Conservation (phyloP, 2,888 invertebrate species). For the Acanthoscelides obtectus region DNA sequence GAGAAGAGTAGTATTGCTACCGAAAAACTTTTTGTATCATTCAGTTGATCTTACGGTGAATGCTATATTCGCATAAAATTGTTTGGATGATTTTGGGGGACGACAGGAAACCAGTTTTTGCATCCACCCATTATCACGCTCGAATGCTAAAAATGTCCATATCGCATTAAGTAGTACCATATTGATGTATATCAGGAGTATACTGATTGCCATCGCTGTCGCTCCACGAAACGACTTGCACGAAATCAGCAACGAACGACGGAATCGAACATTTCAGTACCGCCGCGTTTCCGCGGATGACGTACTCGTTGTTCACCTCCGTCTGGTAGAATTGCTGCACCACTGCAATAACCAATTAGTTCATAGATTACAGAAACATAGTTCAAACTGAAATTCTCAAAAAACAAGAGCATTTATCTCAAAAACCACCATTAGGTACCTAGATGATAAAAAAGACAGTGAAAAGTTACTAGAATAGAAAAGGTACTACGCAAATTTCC, state of each 20-base stretch:
- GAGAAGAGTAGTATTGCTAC: too few species aligned
- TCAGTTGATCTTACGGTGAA: too few species aligned
- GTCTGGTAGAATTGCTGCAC: constrained; percentile 88
- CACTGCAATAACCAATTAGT: constrained; percentile 54
- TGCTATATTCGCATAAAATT: too few species aligned
- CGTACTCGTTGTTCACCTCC: constrained; percentile 89
- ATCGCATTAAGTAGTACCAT: constrained; percentile 50
- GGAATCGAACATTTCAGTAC: constrained; percentile 86
- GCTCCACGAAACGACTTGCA: constrained; percentile 79
- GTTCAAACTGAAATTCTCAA: not conserved
- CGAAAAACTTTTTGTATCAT: too few species aligned
- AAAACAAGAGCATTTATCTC: too few species aligned
- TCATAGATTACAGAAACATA: not conserved
- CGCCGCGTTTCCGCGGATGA: constrained; percentile 83
- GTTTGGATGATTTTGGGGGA: not conserved
- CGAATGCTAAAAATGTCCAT: not conserved
- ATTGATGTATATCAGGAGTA: constrained; percentile 54
- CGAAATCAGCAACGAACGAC: constrained; percentile 86
- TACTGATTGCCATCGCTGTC: constrained; percentile 76
- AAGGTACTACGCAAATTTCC: too few species aligned
- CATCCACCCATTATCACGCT: not conserved
- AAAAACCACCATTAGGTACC: too few species aligned
- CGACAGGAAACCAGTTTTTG: not conserved
- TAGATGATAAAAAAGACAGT: too few species aligned
- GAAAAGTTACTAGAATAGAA: too few species aligned